These are phyloP conservation scores for Sycophila texana DNA, from an alignment of 2,888 invertebrate species.

Conservation along the genomic window DNA sequence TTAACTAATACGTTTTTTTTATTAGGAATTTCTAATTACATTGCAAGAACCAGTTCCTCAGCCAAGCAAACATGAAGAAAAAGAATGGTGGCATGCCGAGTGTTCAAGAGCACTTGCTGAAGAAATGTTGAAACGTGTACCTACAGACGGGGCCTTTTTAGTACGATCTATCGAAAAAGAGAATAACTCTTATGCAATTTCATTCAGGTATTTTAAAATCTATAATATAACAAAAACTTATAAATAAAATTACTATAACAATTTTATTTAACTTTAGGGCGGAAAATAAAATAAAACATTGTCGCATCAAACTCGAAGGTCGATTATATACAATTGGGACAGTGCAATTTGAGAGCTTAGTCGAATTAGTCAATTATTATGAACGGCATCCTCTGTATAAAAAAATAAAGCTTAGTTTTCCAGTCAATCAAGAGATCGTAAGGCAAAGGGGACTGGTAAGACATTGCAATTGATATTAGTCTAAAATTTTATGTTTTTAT, in stretches of 20 bases:
- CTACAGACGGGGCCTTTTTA: slow-evolving; percentile 94
- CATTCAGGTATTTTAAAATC: slow-evolving; percentile 84
- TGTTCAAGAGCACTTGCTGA: slow-evolving; percentile 91
- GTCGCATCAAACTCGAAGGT: slow-evolving; percentile 94
- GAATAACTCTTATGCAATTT: slow-evolving; percentile 91
- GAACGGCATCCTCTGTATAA: slow-evolving; percentile 93
- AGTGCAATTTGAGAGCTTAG: slow-evolving; percentile 96
- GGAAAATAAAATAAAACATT: slow-evolving; percentile 97
- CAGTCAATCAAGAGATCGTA: slow-evolving; percentile 87
- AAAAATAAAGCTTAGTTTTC: slow-evolving; percentile 90
- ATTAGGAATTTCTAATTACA: slow-evolving; percentile 87
- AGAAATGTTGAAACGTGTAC: slow-evolving; percentile 88
- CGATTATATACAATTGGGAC: slow-evolving; percentile 93
- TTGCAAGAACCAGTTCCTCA: slow-evolving; percentile 95
- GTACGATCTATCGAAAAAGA: slow-evolving; percentile 95
- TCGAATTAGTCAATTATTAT: slow-evolving; percentile 94
- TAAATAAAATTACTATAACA: slow-evolving; percentile 19
- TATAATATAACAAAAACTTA: background rate
- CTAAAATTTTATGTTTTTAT: slow-evolving; percentile 30
- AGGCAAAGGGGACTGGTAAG: slow-evolving; percentile 80
- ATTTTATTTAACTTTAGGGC: slow-evolving; percentile 79
- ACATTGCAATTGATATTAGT: slow-evolving; percentile 5
- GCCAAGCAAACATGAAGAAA: slow-evolving; percentile 94
- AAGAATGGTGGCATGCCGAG: slow-evolving; percentile 93
- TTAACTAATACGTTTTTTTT: background rate